Evolutionary conservation across 2,113 vertebrate species (phyloP), one percentile per base, ranked within the genome.

Genomic region (Lepisosteus oculatus): DNA sequence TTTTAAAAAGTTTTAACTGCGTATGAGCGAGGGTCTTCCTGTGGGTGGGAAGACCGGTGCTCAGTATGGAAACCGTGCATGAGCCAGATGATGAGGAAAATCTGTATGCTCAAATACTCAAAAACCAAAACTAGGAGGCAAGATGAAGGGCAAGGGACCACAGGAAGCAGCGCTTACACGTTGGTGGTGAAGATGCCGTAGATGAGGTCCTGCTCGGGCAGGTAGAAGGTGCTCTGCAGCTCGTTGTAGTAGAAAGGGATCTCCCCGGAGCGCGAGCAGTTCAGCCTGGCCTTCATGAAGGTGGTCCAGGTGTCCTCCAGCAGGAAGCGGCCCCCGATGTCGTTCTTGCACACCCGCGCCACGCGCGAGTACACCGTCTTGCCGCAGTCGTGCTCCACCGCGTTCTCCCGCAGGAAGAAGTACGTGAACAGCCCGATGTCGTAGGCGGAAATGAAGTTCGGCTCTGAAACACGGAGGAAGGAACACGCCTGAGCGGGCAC

Each of bases 261-360:
- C 87, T 96, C 94, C 29, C 94, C 95, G 0, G 95, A 91, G 59
- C 93, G 94, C 15, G 95, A 96, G 83, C 95, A 96, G 80, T 95
- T 95, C 75, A 96, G 88, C 41, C 95, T 84, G 54, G 94, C 94
- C 79, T 96, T 96, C 89, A 93, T 95, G 80, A 95, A 96, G 0
- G 95, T 96, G 45, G 95, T 96, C 95, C 95, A 96, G 0, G 95
- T 96, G 84, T 95, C 94, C 80, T 96, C 95, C 79, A 96, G 91
- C 80, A 96, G 82, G 85, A 96, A 96, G 67, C 93, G 92, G 2
- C 95, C 95, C 2, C 95, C 95, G 0, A 95, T 88, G 47, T 96
- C 95, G 2, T 94, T 95, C 88, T 95, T 95, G 78, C 95, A 96
- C 76, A 96, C 94, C 0, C 95, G 90, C 9, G 93, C 95, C 85